These are phyloP conservation scores for Drosophila subobscura DNA, from an alignment of 1,140 invertebrate species.

Conservation along the genomic window DNA sequence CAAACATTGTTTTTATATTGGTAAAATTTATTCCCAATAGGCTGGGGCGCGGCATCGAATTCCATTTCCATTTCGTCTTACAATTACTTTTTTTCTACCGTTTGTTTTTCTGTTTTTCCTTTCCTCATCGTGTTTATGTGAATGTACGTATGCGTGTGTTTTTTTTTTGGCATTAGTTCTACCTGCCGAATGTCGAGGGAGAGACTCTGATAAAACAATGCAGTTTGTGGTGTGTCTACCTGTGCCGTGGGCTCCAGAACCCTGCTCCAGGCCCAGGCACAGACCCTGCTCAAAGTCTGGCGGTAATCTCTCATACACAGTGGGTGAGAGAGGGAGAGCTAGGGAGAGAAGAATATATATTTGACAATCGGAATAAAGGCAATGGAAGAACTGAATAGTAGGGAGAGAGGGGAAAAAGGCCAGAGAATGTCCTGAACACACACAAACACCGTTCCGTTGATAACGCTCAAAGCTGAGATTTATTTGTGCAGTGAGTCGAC, in stretches of 20 bases:
- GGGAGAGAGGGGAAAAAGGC: slow-evolving; percentile 32
- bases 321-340: slow-evolving; percentile 3
- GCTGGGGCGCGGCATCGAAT: neutral
- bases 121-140: neutral
- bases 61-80: neutral
- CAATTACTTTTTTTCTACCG: slow-evolving; percentile 6
- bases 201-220: slow-evolving; percentile 70
- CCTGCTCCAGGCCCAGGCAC: neutral
- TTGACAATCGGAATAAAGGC: slow-evolving; percentile 72
- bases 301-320: slow-evolving; percentile 27
- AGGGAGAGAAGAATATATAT: slow-evolving; percentile 29
- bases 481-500: slow-evolving; percentile 81
- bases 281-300: too few relatives aligned
- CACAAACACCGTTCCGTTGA: slow-evolving; percentile 30
- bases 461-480: slow-evolving; percentile 76
- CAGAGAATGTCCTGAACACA: slow-evolving; percentile 62
- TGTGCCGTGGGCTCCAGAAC: slow-evolving; percentile 54
- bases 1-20: too few relatives aligned
- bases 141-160: neutral
- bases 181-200: slow-evolving; percentile 42
- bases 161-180: slow-evolving; percentile 68
- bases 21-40: slow-evolving; percentile 23
- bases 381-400: slow-evolving; percentile 23
- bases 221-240: slow-evolving; percentile 58
- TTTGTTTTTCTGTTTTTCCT: slow-evolving; percentile 29